A percentile compares a stretch with the other conserved stretches of the same genome.
phyloP scores from a whole-genome alignment of 1,140 invertebrate genomes.

The Helicoverpa armigera region DNA sequence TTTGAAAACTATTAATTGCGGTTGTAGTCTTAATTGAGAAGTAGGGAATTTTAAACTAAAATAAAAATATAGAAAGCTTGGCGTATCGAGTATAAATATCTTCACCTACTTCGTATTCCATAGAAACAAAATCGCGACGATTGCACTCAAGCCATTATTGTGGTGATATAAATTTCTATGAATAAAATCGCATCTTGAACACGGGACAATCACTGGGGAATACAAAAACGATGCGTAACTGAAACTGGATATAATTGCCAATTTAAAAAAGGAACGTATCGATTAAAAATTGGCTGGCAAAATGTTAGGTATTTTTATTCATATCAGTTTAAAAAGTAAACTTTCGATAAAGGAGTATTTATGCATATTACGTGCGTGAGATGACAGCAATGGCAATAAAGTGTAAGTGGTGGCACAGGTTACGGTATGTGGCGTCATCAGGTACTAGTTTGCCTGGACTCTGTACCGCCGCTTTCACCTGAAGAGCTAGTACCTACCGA shows the following conservation, averaged over 20 bases:
- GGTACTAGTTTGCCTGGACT: constrained; percentile 7
- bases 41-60: no score
- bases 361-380: not conserved
- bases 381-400: constrained; percentile 20
- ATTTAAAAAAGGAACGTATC: constrained; percentile 29
- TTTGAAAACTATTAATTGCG: no score
- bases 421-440: constrained; percentile 28
- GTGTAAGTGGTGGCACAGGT: constrained; percentile 29
- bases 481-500: not conserved
- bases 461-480: constrained; percentile 25
- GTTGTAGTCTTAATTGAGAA: no score
- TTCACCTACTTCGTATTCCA: not conserved
- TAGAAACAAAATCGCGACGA: not conserved
- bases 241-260: constrained; percentile 24
- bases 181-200: constrained; percentile 23
- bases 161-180: not conserved
- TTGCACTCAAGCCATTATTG: constrained; percentile 10
- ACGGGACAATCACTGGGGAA: constrained; percentile 10
- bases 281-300: constrained; percentile 1
- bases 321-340: no score
- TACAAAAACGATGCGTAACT: constrained; percentile 22
- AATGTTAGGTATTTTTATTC: not conserved
- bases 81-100: not conserved
- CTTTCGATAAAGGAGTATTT: constrained; percentile 2
- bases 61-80: no score